Evolutionary conservation across 2,888 invertebrate species (phyloP), one percentile per base, ranked within the genome.

Genomic region (Furcula furcula): DNA sequence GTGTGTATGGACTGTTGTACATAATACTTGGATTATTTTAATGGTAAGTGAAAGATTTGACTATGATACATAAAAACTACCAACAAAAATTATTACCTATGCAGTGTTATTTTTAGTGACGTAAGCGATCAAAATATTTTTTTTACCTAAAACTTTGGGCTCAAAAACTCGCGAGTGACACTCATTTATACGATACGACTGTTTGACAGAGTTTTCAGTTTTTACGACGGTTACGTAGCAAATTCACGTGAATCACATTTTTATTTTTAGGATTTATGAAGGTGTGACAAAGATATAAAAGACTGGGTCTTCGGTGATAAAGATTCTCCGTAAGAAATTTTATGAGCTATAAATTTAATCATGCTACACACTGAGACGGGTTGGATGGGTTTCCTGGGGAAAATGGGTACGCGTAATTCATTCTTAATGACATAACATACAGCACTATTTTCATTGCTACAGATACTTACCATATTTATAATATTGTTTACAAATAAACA

Each of bases 11-110:
- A 65, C 59, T 46, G 59, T 64, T 62, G 47, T 65, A 63, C 61
- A 64, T 68, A 63, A 58, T 62, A 64, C 55, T 57, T 43, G 66
- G 71, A 73, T 65, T 70, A 61, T 59, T 53, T 57, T 51, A 44
- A 76, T 77, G 81, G 81, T 81, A 58, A 81, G 80, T 72, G 36
- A 7, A 19, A n/a, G 20, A 27, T 32, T 3, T 16, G 16, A 16
- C 16, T 16, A 3, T 6, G 16, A 16, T 16, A 16, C 18, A 18
- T 18, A 7, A 4, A 18, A 18, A 18, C 7, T 18, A 5, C 7
- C 4, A 18, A 18, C 7, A n/a, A n/a, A n/a, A n/a, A n/a, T n/a
- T n/a, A n/a, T n/a, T n/a, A n/a, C n/a, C n/a, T n/a, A n/a, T n/a
- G n/a, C n/a, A n/a, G n/a, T n/a, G n/a, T n/a, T n/a, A n/a, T n/a